These are phyloP conservation scores for Lacerta bilineata DNA, from an alignment of 2,797 vertebrate species.

Conservation along the genomic window DNA sequence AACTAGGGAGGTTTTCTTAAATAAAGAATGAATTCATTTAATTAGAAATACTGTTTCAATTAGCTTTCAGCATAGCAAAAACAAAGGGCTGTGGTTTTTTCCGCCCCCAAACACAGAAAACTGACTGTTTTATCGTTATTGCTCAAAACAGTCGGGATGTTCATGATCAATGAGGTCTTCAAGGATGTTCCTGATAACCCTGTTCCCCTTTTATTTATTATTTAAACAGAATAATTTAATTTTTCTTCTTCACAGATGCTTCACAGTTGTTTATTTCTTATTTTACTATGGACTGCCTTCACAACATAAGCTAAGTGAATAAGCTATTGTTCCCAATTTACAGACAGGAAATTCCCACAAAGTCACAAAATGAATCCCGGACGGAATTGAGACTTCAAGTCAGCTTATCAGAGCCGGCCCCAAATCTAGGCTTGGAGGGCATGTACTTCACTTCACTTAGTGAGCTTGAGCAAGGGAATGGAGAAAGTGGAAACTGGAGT, in stretches of 20 bases:
- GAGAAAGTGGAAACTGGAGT: background rate
- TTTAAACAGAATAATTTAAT: background rate
- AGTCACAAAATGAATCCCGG: background rate
- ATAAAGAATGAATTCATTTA: constrained; percentile 74
- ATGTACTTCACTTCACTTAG: background rate
- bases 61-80: constrained; percentile 62
- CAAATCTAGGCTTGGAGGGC: background rate
- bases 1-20: constrained; percentile 80
- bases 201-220: constrained; percentile 9
- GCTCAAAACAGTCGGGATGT: constrained; percentile 2
- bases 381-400: background rate
- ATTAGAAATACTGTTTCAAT: constrained; percentile 65
- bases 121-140: background rate
- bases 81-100: constrained; percentile 30
- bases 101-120: background rate
- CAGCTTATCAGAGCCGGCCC: background rate
- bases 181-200: constrained; percentile 4
- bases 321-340: background rate
- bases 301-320: background rate
- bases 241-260: constrained; percentile 10
- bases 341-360: background rate
- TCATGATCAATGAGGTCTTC: constrained; percentile 12
- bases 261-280: background rate
- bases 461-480: background rate
- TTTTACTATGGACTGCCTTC: background rate